A percentile compares a stretch with the other conserved stretches of the same genome.
These are phyloP conservation scores for Byasa hedistus DNA, from an alignment of 2,888 invertebrate species.

Conservation along the genomic window DNA sequence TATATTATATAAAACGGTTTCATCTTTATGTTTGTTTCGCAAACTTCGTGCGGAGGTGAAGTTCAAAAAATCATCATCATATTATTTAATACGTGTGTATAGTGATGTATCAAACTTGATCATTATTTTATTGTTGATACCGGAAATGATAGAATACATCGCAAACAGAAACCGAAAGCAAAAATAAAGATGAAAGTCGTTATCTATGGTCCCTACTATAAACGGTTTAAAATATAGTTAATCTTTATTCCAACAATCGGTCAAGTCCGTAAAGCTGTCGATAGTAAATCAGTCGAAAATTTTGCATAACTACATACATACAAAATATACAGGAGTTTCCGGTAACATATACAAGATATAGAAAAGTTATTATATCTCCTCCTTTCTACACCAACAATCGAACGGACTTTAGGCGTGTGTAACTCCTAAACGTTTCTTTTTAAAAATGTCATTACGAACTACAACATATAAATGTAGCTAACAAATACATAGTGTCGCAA, in stretches of 20 bases:
- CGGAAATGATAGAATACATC: background rate
- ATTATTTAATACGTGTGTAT: conserved; percentile 10
- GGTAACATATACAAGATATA: conserved; percentile 12
- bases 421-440: background rate
- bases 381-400: conserved; percentile 1
- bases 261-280: conserved; percentile 46
- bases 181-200: conserved; percentile 55
- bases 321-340: conserved; percentile 41
- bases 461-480: background rate
- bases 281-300: conserved; percentile 54
- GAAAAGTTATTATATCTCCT: no score
- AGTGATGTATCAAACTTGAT: conserved; percentile 19
- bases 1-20: conserved; percentile 55
- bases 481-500: no score
- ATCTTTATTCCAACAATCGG: conserved; percentile 47
- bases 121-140: conserved; percentile 21
- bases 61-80: background rate
- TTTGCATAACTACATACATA: conserved; percentile 40
- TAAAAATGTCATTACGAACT: background rate
- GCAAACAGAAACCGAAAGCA: conserved; percentile 36
- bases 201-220: conserved; percentile 74
- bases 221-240: conserved; percentile 54
- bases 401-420: background rate
- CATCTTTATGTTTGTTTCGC: conserved; percentile 51
- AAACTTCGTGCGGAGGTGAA: conserved; percentile 25